Evolutionary conservation across 1,140 invertebrate species (phyloP), one percentile per base, ranked within the genome.

Genomic region (Chelonus insularis): DNA sequence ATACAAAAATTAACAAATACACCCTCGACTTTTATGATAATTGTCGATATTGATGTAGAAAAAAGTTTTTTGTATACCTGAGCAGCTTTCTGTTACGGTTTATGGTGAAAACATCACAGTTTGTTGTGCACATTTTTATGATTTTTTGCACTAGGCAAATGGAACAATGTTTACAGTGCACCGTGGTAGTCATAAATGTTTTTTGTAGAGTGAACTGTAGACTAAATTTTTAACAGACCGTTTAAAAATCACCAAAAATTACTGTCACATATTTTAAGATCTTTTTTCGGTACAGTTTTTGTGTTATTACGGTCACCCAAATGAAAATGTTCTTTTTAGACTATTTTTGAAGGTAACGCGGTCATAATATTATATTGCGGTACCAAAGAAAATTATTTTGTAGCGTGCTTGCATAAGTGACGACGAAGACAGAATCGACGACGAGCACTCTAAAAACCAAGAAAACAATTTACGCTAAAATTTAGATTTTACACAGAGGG

Each of bases 221-320:
- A 18, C 20, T 14, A 25, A 25, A 23, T 48, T 48, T 48, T 48
- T 23, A 20, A 9, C 20, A 18, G 21, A 25, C 9, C 20, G 20
- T 25, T 25, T 25, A 23, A 48, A 25, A 48, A 25, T 18, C 11
- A 48, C 2, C 11, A 23, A 37, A 37, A 20, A 21, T 18, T 21
- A 34, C 21, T 11, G n/a, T 23, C 8, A 52, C 5, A 55, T 39
- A 39, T 54, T 68, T 67, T 66, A 55, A 51, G 55, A 67, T 62
- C 65, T 59, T 73, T 77, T 73, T 75, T 74, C 75, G 67, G 72
- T 73, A 72, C 68, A 74, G 43, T 73, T 79, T 73, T 64, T 68
- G 64, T 65, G 69, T 77, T 80, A 79, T 77, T 78, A 79, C 73
- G 77, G 76, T 78, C 72, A 79, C 64, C 72, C 68, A 73, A 74